A percentile compares a stretch with the other conserved stretches of the same genome.
These are phyloP conservation scores for Mythimna lalbum DNA, from an alignment of 2,888 invertebrate species.

Conservation along the genomic window DNA sequence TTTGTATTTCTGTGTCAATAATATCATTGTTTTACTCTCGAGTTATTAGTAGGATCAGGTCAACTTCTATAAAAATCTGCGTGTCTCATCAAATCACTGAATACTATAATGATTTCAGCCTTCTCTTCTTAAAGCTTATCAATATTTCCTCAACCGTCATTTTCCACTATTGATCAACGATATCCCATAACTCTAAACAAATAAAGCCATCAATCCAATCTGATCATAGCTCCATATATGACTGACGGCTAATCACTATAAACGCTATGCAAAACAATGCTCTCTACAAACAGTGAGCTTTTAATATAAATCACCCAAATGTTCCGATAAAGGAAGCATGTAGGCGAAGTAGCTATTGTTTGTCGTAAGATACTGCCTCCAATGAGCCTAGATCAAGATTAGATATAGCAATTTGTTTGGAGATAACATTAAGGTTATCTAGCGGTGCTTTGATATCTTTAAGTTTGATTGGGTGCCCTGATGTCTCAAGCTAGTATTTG, in stretches of 20 bases:
- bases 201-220: constrained; percentile 47
- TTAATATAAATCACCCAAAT: constrained; percentile 61
- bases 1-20: too few species aligned
- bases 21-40: not conserved
- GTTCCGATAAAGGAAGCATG: constrained; percentile 54
- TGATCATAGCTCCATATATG: constrained; percentile 27
- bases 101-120: not conserved
- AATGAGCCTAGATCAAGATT: constrained; percentile 52
- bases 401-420: constrained; percentile 49
- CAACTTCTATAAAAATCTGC: not conserved
- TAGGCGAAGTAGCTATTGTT: constrained; percentile 61
- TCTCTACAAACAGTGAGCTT: constrained; percentile 37
- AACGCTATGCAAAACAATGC: constrained; percentile 43
- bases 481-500: not conserved
- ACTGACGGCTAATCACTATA: constrained; percentile 48
- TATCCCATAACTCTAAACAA: constrained; percentile 2
- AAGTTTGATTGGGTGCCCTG: constrained; percentile 1
- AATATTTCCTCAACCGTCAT: not conserved
- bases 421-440: constrained; percentile 33
- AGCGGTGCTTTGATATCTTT: constrained; percentile 32
- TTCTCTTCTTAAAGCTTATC: not conserved
- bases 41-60: not conserved
- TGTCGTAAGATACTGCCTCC: constrained; percentile 35
- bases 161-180: not conserved
- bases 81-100: not conserved